Percentiles rank a stretch among this genome's conserved stretches.
Evolutionary conservation across 2,888 invertebrate species (phyloP).

Genomic region (Mycogona germanica): DNA sequence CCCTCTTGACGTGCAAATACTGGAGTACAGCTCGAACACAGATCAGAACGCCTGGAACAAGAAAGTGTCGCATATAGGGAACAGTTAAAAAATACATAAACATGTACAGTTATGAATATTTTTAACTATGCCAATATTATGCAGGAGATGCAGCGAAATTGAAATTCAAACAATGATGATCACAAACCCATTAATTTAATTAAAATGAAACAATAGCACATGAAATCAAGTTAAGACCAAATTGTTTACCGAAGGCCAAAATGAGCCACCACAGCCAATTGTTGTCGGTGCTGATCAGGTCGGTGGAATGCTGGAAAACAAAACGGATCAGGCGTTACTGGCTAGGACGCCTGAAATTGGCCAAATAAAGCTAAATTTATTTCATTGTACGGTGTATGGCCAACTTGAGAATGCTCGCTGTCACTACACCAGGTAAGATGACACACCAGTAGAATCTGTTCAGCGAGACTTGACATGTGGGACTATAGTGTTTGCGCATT

Average conservation of each 20-base stretch:
- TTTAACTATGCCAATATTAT: no score
- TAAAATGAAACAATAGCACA: neutral
- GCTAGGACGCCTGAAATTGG: neutral
- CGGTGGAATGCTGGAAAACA: slow-evolving; percentile 52
- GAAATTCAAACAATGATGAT: no score
- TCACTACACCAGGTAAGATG: no score
- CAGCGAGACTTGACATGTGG: no score
- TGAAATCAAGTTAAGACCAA: neutral
- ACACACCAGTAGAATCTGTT: no score
- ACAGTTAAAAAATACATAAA: neutral
- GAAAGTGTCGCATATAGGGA: slow-evolving; percentile 17
- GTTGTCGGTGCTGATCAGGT: slow-evolving; percentile 72
- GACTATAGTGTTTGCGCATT: no score
- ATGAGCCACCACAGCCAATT: slow-evolving; percentile 89
- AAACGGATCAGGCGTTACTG: neutral
- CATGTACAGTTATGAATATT: neutral
- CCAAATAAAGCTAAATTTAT: neutral
- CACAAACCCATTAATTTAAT: neutral
- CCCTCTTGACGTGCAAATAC: slow-evolving; percentile 76
- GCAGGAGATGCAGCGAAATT: no score
- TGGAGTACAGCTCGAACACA: slow-evolving; percentile 76
- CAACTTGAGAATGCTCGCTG: no score
- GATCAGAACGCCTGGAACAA: slow-evolving; percentile 58
- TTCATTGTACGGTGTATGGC: neutral
- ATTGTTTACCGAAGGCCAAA: slow-evolving; percentile 66